Evolutionary conservation across 92 coral and sea anemone species (phyloP).

Genomic region (Phenganax subtilis): DNA sequence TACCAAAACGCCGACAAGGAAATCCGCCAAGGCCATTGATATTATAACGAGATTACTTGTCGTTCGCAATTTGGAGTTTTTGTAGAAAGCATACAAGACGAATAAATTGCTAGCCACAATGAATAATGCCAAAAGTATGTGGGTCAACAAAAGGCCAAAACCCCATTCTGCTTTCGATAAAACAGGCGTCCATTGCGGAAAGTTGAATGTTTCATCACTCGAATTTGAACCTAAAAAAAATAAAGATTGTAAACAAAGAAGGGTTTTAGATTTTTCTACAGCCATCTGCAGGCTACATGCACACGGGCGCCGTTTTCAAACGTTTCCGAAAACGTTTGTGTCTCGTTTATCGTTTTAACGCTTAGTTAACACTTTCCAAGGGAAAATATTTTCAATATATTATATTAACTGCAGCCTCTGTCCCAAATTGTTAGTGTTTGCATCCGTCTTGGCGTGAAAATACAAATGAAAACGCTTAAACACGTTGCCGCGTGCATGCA

Average conservation of each 20-base stretch:
- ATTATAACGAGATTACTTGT: conserved; percentile 20
- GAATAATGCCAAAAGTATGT: not conserved
- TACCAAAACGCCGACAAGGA: conserved; percentile 9
- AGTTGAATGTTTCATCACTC: not conserved
- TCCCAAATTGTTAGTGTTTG: too few relatives aligned
- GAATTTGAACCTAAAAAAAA: conserved; percentile 1
- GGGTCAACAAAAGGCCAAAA: not conserved
- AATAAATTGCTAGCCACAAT: conserved; percentile 14
- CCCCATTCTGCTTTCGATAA: conserved; percentile 14
- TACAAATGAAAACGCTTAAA: too few relatives aligned
- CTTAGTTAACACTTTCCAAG: too few relatives aligned
- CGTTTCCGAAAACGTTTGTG: too few relatives aligned
- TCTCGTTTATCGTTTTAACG: too few relatives aligned
- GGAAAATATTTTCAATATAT: too few relatives aligned
- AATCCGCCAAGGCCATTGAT: conserved; percentile 28
- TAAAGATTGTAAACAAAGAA: not conserved
- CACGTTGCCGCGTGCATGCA: too few relatives aligned
- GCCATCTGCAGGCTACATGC: too few relatives aligned
- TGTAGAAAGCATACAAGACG: conserved; percentile 18
- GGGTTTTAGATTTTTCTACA: too few relatives aligned
- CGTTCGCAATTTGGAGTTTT: conserved; percentile 13
- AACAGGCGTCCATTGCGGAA: not conserved
- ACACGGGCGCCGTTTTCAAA: too few relatives aligned
- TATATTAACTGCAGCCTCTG: too few relatives aligned
- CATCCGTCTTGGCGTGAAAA: too few relatives aligned